These are phyloP conservation scores for Rhagium mordax DNA, from an alignment of 2,888 invertebrate species.

Conservation along the genomic window DNA sequence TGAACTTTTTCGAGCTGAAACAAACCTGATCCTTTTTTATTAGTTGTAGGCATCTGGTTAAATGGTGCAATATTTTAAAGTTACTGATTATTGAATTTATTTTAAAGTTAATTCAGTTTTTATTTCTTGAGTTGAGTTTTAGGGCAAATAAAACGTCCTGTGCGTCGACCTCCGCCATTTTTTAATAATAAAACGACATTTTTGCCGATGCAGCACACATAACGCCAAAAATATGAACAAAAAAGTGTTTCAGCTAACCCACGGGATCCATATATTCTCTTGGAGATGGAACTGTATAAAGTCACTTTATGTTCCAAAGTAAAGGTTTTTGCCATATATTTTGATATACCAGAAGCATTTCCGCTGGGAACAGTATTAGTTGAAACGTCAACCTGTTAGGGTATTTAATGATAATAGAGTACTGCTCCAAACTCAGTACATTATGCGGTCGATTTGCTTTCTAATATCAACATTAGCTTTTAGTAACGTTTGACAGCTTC, in stretches of 20 bases:
- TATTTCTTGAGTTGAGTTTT: background rate
- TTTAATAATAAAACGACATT: conserved; percentile 16
- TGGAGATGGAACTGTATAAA: conserved; percentile 17
- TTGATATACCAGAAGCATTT: conserved; percentile 36
- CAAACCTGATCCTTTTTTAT: no score
- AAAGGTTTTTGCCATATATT: conserved; percentile 46
- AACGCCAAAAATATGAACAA: conserved; percentile 18
- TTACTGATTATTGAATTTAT: no score
- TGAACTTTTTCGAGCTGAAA: no score
- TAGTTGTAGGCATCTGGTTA: no score
- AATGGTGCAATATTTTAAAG: no score
- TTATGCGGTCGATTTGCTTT: conserved; percentile 5
- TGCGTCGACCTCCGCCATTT: background rate
- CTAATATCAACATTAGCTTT: conserved; percentile 3
- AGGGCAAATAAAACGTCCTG: background rate
- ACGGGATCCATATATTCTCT: conserved; percentile 40
- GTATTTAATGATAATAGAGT: conserved; percentile 20
- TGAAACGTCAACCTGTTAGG: conserved; percentile 22
- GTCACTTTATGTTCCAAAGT: conserved; percentile 38
- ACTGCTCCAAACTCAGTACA: background rate
- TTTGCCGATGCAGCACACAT: background rate
- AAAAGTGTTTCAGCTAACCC: conserved; percentile 25
- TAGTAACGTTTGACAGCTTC: background rate
- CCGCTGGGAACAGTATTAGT: conserved; percentile 38
- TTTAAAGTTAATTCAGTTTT: background rate